These are phyloP conservation scores for Eupithecia abbreviata DNA, from an alignment of 2,888 invertebrate genomes.

Conservation along the genomic window DNA sequence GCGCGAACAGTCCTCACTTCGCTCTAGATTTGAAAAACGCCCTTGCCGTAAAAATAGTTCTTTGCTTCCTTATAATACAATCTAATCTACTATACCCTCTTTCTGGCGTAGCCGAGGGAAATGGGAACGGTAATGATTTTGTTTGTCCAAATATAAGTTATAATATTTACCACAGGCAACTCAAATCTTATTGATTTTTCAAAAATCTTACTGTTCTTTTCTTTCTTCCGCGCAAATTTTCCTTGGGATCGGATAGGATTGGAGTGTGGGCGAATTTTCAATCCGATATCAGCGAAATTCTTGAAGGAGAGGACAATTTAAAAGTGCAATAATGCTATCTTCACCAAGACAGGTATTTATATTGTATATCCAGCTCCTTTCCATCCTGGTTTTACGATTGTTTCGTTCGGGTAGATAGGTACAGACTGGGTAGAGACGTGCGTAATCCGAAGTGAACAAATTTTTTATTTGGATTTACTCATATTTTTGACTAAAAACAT, in stretches of 20 bases:
- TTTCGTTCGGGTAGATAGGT: background rate
- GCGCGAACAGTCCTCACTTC: no score
- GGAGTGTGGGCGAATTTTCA: background rate
- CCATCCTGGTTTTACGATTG: background rate
- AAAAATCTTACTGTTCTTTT: background rate
- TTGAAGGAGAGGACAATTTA: background rate
- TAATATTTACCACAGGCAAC: background rate
- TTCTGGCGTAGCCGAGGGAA: background rate
- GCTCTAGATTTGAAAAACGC: no score
- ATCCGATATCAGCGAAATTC: constrained; percentile 1
- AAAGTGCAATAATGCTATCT: background rate
- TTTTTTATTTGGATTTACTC: background rate
- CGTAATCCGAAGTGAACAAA: background rate
- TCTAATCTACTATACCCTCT: no score
- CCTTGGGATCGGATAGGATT: background rate
- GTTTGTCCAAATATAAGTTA: background rate
- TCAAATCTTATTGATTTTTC: background rate
- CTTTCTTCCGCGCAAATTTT: background rate
- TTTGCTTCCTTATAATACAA: no score
- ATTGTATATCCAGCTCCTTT: background rate
- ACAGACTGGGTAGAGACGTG: background rate
- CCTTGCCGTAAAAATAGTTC: no score
- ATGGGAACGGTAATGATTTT: background rate
- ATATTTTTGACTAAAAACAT: background rate
- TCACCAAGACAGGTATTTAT: background rate